These are phyloP conservation scores for Agrilus planipennis DNA, from an alignment of 1,140 invertebrate genomes.

Conservation along the genomic window DNA sequence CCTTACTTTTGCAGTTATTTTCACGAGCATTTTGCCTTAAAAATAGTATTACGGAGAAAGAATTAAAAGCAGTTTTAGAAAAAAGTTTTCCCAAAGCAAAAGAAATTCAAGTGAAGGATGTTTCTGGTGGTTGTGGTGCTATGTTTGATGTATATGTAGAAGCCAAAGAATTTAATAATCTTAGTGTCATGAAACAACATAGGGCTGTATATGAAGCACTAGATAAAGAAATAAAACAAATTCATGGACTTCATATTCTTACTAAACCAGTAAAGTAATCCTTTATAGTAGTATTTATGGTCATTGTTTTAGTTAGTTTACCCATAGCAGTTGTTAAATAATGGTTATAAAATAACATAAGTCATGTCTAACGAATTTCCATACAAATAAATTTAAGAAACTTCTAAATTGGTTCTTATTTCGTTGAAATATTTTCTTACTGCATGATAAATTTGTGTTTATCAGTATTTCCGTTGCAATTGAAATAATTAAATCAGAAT, in stretches of 20 bases:
- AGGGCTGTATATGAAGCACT: conserved; percentile 63
- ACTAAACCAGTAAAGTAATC: too few species aligned
- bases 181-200: conserved; percentile 70
- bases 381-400: too few species aligned
- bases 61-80: conserved; percentile 34
- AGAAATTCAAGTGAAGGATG: conserved; percentile 55
- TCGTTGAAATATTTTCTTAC: too few species aligned
- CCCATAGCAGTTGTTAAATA: too few species aligned
- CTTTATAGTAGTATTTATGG: too few species aligned
- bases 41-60: conserved; percentile 13
- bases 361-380: too few species aligned
- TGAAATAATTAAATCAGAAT: too few species aligned
- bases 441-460: too few species aligned
- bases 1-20: neutral
- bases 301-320: too few species aligned
- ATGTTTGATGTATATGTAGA: conserved; percentile 77
- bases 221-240: conserved; percentile 67
- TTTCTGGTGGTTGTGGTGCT: conserved; percentile 76
- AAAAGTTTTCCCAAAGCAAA: conserved; percentile 51
- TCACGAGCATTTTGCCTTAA: conserved; percentile 1
- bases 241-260: conserved; percentile 59
- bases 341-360: too few species aligned
- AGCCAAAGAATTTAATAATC: conserved; percentile 61
- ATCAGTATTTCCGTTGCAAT: too few species aligned
- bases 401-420: too few species aligned